Conservation (phyloP, 2,113 vertebrate species). For the Caranx melampygus region DNA sequence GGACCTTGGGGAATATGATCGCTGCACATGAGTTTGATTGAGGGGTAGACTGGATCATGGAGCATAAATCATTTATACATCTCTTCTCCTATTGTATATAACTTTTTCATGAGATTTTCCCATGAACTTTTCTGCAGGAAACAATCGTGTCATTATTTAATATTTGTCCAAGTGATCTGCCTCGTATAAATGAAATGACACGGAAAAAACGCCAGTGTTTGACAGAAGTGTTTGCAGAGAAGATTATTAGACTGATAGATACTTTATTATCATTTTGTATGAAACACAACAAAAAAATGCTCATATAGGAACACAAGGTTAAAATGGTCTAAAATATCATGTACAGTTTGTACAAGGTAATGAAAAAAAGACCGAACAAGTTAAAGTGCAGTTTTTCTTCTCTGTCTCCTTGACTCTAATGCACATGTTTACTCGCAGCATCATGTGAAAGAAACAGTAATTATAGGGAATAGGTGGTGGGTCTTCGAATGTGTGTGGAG, state of each 20-base stretch:
- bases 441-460: too few species aligned
- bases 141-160: conserved; percentile 27
- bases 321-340: too few species aligned
- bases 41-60: conserved; percentile 45
- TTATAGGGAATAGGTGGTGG: too few species aligned
- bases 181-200: conserved; percentile 1
- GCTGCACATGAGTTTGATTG: conserved; percentile 60
- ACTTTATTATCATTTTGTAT: not conserved
- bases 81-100: conserved; percentile 23
- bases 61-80: conserved; percentile 47
- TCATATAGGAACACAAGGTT: too few species aligned
- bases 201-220: not conserved
- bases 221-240: not conserved
- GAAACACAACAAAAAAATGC: not conserved
- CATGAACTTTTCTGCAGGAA: conserved; percentile 33
- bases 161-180: conserved; percentile 9
- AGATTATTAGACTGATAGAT: not conserved
- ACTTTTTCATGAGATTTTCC: conserved; percentile 56
- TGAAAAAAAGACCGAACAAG: too few species aligned
- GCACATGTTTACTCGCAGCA: too few species aligned
- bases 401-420: too few species aligned
- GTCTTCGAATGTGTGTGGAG: too few species aligned
- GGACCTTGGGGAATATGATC: conserved; percentile 35
- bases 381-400: too few species aligned
- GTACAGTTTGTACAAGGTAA: too few species aligned